phyloP scores from a whole-genome alignment of 2,797 vertebrate species.

The Australoheros facetus region DNA sequence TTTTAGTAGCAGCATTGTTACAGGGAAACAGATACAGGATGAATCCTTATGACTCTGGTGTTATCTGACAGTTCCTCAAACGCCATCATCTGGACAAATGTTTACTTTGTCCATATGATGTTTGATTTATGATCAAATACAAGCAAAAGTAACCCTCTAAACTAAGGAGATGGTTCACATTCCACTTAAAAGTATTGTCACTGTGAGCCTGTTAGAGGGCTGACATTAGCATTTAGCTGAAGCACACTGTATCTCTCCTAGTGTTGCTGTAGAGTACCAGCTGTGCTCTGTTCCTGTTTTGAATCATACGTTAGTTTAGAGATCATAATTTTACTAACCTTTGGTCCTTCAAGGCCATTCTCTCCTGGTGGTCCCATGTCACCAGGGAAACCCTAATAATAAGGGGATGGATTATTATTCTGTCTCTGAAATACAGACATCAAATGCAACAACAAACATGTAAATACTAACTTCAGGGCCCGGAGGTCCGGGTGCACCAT shows the following conservation, averaged over 20 bases:
- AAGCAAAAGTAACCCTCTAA: background rate
- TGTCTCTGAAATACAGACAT: background rate
- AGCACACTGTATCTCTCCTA: background rate
- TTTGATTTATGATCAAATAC: background rate
- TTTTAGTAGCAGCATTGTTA: background rate
- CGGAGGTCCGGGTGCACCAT: conserved; percentile 87
- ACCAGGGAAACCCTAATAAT: conserved; percentile 92
- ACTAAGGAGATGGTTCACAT: background rate
- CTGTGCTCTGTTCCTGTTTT: background rate
- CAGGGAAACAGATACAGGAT: background rate
- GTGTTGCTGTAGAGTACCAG: background rate
- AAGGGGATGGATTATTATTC: background rate
- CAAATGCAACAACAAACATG: background rate
- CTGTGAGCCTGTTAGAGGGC: background rate
- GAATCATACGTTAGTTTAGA: background rate
- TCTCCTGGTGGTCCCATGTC: conserved; percentile 96
- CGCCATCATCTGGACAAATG: background rate
- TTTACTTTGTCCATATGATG: background rate
- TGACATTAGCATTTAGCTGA: background rate
- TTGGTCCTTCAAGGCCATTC: conserved; percentile 93
- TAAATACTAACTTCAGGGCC: conserved; percentile 89
- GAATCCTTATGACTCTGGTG: background rate
- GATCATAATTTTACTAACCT: conserved; percentile 81
- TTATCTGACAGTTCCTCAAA: background rate
- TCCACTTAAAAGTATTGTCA: background rate